Base-by-base conservation (phyloP, 2,888 invertebrate species). In the Diogma glabrata region DNA sequence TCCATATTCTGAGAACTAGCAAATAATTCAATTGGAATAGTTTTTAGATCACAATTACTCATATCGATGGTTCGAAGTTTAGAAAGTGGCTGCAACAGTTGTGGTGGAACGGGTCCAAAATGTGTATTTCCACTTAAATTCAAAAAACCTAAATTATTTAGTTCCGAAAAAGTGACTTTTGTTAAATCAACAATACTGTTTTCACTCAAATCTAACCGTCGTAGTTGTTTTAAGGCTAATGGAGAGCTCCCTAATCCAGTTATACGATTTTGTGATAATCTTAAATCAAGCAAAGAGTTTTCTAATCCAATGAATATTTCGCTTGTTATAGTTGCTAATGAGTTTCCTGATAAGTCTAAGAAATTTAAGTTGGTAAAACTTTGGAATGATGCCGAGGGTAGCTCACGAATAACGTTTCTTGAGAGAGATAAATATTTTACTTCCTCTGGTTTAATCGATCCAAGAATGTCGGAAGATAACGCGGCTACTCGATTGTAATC, bases 401-500 rank as follows among this genome's bases (percentile, higher is more conserved):
- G 73, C 71, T 92, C 91, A 48, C 90, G 76, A 30, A 93, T 87
- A 3, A 92, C 82, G 67, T 93, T 93, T 55, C 87, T 78, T 0
- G 88, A 83, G 24, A 93, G 71, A 1, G 84, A 82, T 51, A 93
- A 70, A 3, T 78, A 76, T n/a, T 78, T 81, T 1, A 84, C 79
- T 62, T 79, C 77, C 51, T 82, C 79, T 0, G 86, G 82, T 53
- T 69, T 69, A 36, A 87, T 76, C 1, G 86, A 80, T 53, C 80
- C 75, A 1, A 90, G 72, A 53, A 88, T 82, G 58, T 87, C 88
- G 8, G 79, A 80, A 0, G 89, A 88, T 40, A 91, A 67, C 1
- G 89, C 91, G 1, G 89, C 88, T 4, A 93, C 86, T 57, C 91
- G 75, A 67, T 93, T 93, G 66, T 82, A 91, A 57, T 90, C 89